phyloP scores from a whole-genome alignment of 1,140 invertebrate species.

The Lasioglossum albipes region DNA sequence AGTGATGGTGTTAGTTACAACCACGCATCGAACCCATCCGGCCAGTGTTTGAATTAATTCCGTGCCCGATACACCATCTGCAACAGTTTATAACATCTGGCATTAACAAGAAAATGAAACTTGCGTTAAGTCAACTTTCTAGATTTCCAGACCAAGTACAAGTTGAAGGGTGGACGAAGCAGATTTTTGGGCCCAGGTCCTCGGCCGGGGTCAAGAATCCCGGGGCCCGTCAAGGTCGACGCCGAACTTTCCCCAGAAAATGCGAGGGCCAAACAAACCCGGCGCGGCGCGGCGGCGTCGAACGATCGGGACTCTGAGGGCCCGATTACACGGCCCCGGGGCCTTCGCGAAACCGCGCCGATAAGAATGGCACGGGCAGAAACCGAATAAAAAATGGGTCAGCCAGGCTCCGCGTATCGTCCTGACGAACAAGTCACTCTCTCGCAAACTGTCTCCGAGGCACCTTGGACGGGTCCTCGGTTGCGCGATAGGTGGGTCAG shows the following conservation, averaged over 20 bases:
- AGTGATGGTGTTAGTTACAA: background rate
- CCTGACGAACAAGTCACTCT: constrained; percentile 61
- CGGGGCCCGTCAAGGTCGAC: constrained; percentile 25
- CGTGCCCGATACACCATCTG: background rate
- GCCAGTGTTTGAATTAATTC: background rate
- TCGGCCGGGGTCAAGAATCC: constrained; percentile 56
- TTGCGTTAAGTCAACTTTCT: too few relatives aligned
- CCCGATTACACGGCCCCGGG: background rate
- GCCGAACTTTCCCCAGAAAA: constrained; percentile 35
- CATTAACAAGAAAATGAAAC: too few relatives aligned
- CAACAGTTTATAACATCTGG: too few relatives aligned
- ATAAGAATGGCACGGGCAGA: background rate
- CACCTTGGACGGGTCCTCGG: constrained; percentile 73
- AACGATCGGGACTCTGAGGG: background rate
- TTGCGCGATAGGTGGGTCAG: constrained; percentile 74
- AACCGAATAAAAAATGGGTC: constrained; percentile 55
- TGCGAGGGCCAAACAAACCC: background rate
- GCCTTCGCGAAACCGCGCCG: background rate
- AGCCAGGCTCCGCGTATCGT: constrained; percentile 46
- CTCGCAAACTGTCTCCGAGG: constrained; percentile 64
- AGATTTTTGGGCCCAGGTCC: too few relatives aligned
- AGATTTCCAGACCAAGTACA: too few relatives aligned
- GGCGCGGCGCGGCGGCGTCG: too few relatives aligned
- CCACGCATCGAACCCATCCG: background rate
- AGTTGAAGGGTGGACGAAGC: too few relatives aligned